phyloP scores from a whole-genome alignment of 2,888 invertebrate species.

The Frankliniella intonsa region DNA sequence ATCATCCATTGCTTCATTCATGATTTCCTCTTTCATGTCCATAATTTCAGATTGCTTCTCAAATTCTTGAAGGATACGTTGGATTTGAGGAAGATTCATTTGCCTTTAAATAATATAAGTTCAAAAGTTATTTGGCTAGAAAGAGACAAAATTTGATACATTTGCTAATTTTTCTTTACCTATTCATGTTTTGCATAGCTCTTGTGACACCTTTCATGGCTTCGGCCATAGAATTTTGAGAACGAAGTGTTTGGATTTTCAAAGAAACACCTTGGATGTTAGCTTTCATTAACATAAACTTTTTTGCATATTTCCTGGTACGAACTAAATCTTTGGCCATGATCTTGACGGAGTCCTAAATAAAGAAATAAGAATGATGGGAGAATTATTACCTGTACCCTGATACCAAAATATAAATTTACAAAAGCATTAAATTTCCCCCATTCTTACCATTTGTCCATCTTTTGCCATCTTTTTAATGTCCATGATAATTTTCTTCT shows the following conservation, averaged over 20 bases:
- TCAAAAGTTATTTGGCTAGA: conserved; percentile 27
- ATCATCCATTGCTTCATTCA: conserved; percentile 99
- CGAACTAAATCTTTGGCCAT: conserved; percentile 99
- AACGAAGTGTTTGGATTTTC: conserved; percentile 95
- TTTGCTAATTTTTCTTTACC: conserved; percentile 44
- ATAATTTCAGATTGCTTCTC: conserved; percentile 99
- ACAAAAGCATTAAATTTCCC: conserved; percentile 21
- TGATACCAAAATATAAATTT: conserved; percentile 28
- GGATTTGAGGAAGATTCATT: conserved; percentile 97
- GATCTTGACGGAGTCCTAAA: conserved; percentile 95
- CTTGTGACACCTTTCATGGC: conserved; percentile 98
- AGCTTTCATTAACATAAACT: conserved; percentile 99
- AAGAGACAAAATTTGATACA: conserved; percentile 25
- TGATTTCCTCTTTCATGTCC: conserved; percentile 99
- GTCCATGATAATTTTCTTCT: conserved; percentile 96
- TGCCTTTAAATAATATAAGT: conserved; percentile 51
- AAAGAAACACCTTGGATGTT: conserved; percentile 97
- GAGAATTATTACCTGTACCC: conserved; percentile 22
- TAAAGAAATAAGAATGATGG: conserved; percentile 31
- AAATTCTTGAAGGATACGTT: conserved; percentile 94
- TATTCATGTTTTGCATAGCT: conserved; percentile 98
- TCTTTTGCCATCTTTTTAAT: conserved; percentile 99
- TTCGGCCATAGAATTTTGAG: conserved; percentile 98
- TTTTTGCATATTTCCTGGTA: conserved; percentile 91
- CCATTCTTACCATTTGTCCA: conserved; percentile 82